Evolutionary conservation across 1,140 invertebrate genomes (phyloP).

Genomic region (Metopolophium dirhodum): DNA sequence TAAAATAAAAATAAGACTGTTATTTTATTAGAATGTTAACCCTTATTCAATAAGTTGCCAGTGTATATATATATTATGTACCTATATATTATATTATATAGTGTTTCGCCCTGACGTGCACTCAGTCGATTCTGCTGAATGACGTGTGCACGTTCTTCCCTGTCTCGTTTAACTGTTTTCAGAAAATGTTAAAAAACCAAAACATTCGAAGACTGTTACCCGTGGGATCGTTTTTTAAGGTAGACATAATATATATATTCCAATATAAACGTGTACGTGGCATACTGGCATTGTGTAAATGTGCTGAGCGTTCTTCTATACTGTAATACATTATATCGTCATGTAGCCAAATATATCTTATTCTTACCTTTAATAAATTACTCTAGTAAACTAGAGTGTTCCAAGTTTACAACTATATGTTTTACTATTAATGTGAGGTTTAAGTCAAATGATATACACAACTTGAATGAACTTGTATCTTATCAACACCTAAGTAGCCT

Average conservation of each 20-base stretch:
- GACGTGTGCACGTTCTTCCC: conserved; percentile 57
- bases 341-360: neutral
- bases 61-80: neutral
- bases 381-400: neutral
- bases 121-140: conserved; percentile 62
- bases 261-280: conserved; percentile 39
- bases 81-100: neutral
- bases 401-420: neutral
- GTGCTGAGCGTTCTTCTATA: conserved; percentile 35
- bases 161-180: conserved; percentile 65
- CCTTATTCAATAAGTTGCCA: neutral
- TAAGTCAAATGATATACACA: neutral
- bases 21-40: neutral
- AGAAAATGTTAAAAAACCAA: conserved; percentile 76
- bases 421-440: neutral
- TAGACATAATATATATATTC: conserved; percentile 62
- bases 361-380: neutral
- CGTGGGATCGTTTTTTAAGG: conserved; percentile 73
- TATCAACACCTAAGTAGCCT: neutral
- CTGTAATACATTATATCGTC: neutral
- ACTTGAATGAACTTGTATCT: neutral
- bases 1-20: neutral
- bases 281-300: conserved; percentile 39
- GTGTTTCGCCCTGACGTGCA: conserved; percentile 52
- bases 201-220: conserved; percentile 74